Percentiles rank a stretch among this genome's conserved stretches.
Conservation (phyloP, 2,113 vertebrate species). For the Pterocles gutturalis region DNA sequence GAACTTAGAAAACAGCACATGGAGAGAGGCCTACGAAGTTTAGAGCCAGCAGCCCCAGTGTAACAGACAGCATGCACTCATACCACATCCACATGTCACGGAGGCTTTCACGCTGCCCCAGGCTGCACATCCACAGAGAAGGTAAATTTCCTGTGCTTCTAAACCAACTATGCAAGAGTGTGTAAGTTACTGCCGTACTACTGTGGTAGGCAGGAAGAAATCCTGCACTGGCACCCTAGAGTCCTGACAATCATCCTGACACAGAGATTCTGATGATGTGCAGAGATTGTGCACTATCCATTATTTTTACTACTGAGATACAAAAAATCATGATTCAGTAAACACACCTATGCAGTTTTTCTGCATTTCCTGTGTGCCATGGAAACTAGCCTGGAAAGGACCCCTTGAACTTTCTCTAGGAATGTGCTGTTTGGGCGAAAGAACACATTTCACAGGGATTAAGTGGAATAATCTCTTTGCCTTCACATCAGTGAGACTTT, state of each 20-base stretch:
- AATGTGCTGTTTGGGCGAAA: neutral
- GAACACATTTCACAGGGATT: neutral
- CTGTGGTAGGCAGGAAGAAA: neutral
- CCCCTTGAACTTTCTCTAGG: neutral
- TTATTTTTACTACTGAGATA: neutral
- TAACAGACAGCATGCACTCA: neutral
- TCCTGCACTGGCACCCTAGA: neutral
- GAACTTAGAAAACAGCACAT: neutral
- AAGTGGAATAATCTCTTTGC: neutral
- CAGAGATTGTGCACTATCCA: neutral
- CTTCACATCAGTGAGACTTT: neutral
- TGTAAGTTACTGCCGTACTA: neutral
- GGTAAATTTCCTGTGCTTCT: neutral
- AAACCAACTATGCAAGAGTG: neutral
- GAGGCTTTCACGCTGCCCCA: neutral
- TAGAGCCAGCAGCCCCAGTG: rapidly evolving
- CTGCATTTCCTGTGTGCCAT: neutral
- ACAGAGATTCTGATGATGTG: neutral
- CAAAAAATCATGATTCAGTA: neutral
- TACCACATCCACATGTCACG: rapidly evolving
- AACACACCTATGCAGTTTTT: neutral
- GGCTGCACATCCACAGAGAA: neutral
- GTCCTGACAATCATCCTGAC: neutral
- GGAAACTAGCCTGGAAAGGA: neutral
- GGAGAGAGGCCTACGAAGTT: neutral